phyloP scores from a whole-genome alignment of 2,113 vertebrate genomes.

The Bubo blakistoni region DNA sequence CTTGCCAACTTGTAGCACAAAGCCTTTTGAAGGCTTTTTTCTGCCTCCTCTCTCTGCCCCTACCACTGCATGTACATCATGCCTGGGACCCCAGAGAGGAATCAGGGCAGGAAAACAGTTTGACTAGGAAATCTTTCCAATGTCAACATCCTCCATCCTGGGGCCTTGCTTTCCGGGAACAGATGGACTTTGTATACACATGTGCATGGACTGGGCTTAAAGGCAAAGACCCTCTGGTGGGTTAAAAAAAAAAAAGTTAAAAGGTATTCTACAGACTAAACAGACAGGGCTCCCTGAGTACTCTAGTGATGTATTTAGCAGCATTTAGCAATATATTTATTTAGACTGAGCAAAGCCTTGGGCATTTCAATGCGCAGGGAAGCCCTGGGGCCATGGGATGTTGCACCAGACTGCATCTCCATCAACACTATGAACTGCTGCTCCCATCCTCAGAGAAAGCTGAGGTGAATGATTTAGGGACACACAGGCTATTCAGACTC shows the following conservation, averaged over 20 bases:
- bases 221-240: not conserved
- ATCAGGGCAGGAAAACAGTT: conserved; percentile 30
- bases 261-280: not conserved
- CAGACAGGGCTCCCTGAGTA: not conserved
- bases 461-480: not conserved
- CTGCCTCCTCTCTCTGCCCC: not conserved
- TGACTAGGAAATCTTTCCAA: conserved; percentile 57
- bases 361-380: not conserved
- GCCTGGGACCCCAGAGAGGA: not conserved
- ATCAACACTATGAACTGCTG: not conserved
- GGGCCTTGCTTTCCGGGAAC: conserved; percentile 31
- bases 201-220: not conserved
- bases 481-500: not conserved
- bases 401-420: not conserved
- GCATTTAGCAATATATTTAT: not conserved
- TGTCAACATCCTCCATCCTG: conserved; percentile 56
- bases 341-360: not conserved
- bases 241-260: not conserved
- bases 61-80: not conserved
- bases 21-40: not conserved
- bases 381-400: not conserved
- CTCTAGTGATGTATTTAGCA: not conserved
- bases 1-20: not conserved
- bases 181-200: not conserved
- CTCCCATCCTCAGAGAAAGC: not conserved